Conservation (phyloP, 2,113 vertebrate species). For the Camelus dromedarius region DNA sequence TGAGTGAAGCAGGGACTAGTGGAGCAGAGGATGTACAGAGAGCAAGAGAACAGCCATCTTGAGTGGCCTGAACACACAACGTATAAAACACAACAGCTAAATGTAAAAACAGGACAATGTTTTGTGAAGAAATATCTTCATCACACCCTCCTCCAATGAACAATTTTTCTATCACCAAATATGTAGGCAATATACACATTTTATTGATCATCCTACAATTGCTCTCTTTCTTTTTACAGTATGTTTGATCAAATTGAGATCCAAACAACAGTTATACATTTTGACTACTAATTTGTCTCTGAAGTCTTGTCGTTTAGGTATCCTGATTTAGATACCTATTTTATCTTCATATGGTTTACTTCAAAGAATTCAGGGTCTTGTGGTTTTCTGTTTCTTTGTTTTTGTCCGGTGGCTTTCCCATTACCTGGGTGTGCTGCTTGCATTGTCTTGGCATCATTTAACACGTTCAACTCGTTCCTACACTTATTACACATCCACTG, state of each 20-base stretch:
- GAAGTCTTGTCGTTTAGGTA: not conserved
- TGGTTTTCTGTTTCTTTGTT: not conserved
- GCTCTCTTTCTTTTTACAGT: not conserved
- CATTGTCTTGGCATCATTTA: not conserved
- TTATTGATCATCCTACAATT: not conserved
- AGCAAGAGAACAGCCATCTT: not conserved
- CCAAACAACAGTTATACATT: not conserved
- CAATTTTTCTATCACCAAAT: not conserved
- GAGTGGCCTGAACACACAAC: not conserved
- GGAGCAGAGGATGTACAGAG: not conserved
- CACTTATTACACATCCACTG: not conserved
- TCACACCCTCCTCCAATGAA: not conserved
- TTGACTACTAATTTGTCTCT: not conserved
- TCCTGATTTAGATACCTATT: not conserved
- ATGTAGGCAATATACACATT: not conserved
- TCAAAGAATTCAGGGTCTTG: not conserved
- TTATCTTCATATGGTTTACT: not conserved
- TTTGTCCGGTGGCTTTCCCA: not conserved
- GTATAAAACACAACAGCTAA: not conserved
- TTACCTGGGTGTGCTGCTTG: not conserved
- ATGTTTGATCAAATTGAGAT: not conserved
- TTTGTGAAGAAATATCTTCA: not conserved
- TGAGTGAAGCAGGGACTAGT: not conserved
- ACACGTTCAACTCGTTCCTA: not conserved
- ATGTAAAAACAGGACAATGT: not conserved